Conservation (phyloP, 2,113 vertebrate species). For the Oncorhynchus nerka region DNA sequence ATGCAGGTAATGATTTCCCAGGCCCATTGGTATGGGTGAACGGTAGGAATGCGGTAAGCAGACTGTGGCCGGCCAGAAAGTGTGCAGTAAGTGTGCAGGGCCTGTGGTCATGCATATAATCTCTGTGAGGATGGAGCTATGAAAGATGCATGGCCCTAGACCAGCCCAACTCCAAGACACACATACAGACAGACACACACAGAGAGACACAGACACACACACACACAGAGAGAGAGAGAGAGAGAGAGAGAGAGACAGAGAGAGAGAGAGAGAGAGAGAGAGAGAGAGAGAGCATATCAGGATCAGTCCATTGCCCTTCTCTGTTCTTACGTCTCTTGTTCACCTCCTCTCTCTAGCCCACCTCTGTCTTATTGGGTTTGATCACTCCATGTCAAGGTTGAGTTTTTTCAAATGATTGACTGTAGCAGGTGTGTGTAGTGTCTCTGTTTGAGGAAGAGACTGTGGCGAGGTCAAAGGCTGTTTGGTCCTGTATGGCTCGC, state of each 20-base stretch:
- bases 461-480: not conserved
- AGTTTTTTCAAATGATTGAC: not conserved
- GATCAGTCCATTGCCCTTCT: not conserved
- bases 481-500: not conserved
- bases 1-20: constrained; percentile 24
- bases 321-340: not conserved
- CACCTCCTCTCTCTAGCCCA: not conserved
- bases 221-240: not conserved
- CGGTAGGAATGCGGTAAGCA: constrained; percentile 5
- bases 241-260: not conserved
- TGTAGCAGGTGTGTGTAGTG: not conserved
- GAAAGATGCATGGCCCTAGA: constrained; percentile 46
- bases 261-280: not conserved
- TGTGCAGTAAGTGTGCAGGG: constrained; percentile 1
- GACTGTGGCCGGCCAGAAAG: not conserved
- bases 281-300: no score
- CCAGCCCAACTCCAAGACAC: not conserved
- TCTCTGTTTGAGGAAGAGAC: constrained; percentile 3
- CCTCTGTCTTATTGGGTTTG: not conserved
- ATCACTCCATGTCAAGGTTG: not conserved
- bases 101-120: constrained; percentile 39
- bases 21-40: constrained; percentile 25
- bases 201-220: not conserved
- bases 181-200: constrained; percentile 1
- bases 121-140: constrained; percentile 26